These are phyloP conservation scores for Anniella stebbinsi DNA, from an alignment of 2,797 vertebrate genomes.

Conservation along the genomic window DNA sequence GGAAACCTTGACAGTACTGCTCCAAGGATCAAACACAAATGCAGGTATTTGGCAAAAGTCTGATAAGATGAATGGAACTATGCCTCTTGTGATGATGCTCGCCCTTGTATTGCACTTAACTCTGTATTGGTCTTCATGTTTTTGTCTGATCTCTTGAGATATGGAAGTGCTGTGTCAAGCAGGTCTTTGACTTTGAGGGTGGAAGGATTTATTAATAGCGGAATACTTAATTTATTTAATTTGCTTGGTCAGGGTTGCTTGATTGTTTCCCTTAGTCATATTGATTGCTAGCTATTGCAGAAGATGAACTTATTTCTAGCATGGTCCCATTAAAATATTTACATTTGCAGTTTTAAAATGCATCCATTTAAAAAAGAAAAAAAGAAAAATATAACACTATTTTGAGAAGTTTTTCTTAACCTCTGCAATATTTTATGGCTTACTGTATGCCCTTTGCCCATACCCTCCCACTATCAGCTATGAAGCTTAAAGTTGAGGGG, in stretches of 20 bases:
- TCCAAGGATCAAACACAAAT: slow-evolving; percentile 96
- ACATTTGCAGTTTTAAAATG: neutral
- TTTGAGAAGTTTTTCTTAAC: neutral
- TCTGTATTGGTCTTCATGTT: neutral
- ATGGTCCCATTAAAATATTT: neutral
- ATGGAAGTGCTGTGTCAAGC: neutral
- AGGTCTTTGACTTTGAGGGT: neutral
- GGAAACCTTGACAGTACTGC: slow-evolving; percentile 94
- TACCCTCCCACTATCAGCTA: neutral
- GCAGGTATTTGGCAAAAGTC: slow-evolving; percentile 81
- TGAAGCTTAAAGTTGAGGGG: neutral
- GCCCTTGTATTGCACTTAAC: neutral
- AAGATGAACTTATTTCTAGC: neutral
- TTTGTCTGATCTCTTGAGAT: neutral
- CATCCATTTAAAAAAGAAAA: neutral
- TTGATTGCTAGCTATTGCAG: neutral
- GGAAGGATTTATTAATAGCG: neutral
- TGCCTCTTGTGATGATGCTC: neutral
- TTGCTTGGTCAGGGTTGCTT: neutral
- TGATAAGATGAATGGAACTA: neutral
- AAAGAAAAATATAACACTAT: neutral
- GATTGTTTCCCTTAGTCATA: neutral
- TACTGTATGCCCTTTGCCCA: neutral
- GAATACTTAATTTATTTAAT: slow-evolving; percentile 21
- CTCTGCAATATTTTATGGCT: neutral